Evolutionary conservation across 2,797 vertebrate species (phyloP), one percentile per base, ranked within the genome.

Genomic region (Enteromius paludinosus): DNA sequence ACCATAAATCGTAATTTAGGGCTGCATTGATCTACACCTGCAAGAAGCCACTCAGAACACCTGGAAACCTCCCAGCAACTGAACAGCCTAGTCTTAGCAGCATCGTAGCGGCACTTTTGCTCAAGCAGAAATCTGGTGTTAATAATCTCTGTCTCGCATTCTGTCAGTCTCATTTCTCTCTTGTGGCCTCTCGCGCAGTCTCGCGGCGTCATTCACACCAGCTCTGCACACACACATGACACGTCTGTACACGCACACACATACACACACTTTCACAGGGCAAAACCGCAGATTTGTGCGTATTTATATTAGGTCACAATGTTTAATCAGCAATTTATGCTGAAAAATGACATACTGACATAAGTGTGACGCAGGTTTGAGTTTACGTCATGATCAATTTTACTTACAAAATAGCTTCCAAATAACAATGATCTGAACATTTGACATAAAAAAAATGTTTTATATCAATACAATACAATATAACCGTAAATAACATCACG

Each of bases 141-240:
- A 56, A 74, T 74, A 38, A 74, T 62, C 56, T 77, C 74, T 2
- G 35, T 76, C 38, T 77, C 38, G 5, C 56, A 11, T 62, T 62
- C 74, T 62, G 54, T 45, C 74, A 62, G 38, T 76, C 35, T 62
- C 38, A 10, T 20, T 69, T 79, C 41, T 68, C 61, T 78, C 61
- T 49, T 43, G 78, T 62, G 54, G 78, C 52, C 65, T 61, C 54
- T 47, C 5, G 38, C 4, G 18, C 33, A 35, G 12, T 54, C 47
- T 68, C 2, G 1, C 12, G 5, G 56, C 25, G 17, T 65, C 45
- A 23, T 71, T 72, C 65, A 25, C 15, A 49, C 66, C 14, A 20
- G 69, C 54, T 64, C 28, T 28, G 35, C 73, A 30, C 73, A 43
- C 54, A 45, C 73, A 61, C 14, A 76, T 61, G 75, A 75, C 71